phyloP scores from a whole-genome alignment of 2,113 vertebrate species.

The Micronisus gabar region DNA sequence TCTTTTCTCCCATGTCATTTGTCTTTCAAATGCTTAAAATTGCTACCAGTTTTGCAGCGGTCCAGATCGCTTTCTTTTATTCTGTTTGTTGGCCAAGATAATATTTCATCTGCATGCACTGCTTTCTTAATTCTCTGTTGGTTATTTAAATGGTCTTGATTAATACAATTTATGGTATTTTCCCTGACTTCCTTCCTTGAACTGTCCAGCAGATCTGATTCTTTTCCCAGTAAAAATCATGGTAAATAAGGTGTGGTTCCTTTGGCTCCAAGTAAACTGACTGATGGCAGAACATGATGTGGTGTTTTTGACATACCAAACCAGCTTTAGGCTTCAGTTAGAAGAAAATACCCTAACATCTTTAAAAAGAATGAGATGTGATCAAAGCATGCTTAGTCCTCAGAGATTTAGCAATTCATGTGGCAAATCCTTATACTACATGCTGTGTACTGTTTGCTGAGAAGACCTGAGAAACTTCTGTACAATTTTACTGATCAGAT shows the following conservation, averaged over 20 bases:
- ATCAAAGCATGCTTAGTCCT: constrained; percentile 27
- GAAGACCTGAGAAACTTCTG: not conserved
- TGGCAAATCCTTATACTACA: not conserved
- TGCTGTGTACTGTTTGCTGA: not conserved
- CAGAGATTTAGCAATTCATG: not conserved
- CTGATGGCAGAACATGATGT: not conserved
- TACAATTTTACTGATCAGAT: not conserved
- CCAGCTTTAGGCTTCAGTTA: not conserved
- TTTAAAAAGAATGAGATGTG: not conserved
- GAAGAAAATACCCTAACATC: not conserved
- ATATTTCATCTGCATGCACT: not conserved
- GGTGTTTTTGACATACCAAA: constrained; percentile 2
- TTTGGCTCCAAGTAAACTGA: not conserved
- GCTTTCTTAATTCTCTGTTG: constrained; percentile 26
- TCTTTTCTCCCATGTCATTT: constrained; percentile 50
- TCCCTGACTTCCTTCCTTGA: not conserved
- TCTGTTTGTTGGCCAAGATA: not conserved
- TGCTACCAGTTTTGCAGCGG: constrained; percentile 56
- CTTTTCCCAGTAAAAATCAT: not conserved
- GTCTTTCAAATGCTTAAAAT: constrained; percentile 68
- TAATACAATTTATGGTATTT: not conserved
- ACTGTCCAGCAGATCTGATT: constrained; percentile 19
- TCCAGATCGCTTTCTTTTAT: constrained; percentile 26
- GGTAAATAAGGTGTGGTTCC: not conserved
- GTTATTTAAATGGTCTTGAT: not conserved